Evolutionary conservation across 2,113 vertebrate species (phyloP), one percentile per base, ranked within the genome.

Genomic region (Lycaon pictus): DNA sequence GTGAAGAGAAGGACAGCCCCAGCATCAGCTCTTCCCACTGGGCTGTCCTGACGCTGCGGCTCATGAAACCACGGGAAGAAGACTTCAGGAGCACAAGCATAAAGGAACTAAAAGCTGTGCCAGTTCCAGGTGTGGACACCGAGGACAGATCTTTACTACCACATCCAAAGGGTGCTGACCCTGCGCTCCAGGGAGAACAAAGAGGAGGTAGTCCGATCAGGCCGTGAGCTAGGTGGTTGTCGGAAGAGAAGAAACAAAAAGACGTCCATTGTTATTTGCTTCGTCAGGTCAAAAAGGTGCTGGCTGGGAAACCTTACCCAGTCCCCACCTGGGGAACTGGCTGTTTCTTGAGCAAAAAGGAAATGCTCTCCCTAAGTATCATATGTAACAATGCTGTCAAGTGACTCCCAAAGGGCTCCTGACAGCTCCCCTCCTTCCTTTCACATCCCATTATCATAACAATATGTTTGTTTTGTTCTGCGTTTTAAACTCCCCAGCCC

Each of bases 61-160:
- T 95, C 55, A 3, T 27, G 16, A 29, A 22, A 71, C 35, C 55
- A 22, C 51, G 22, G 13, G 32, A 56, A 72, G 91, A 56, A 22
- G 20, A 17, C 25, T 90, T 35, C 69, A 84, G 16, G 13, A 88
- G 11, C 20, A 69, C 58, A 53, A 10, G 11, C 51, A 5, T 17
- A 16, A 60, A 20, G 5, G 16, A 76, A 85, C 56, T 72, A 92
- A 96, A 84, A 43, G 69, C 74, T 56, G 62, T 97, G 53, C 32
- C 0, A 0, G 67, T 88, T 89, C 63, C 60, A 97, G 83, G 62
- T 97, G 94, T 86, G 87, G 93, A 76, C 62, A 29, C 96, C 86
- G 95, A 96, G 11, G 27, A 65, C 84, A 86, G 77, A 82, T 96
- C 98, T 97, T 93, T 80, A 87, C 82, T 95, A 95, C 58, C 0